Conservation (phyloP, 2,888 invertebrate genomes). For the Colletes collaris region DNA sequence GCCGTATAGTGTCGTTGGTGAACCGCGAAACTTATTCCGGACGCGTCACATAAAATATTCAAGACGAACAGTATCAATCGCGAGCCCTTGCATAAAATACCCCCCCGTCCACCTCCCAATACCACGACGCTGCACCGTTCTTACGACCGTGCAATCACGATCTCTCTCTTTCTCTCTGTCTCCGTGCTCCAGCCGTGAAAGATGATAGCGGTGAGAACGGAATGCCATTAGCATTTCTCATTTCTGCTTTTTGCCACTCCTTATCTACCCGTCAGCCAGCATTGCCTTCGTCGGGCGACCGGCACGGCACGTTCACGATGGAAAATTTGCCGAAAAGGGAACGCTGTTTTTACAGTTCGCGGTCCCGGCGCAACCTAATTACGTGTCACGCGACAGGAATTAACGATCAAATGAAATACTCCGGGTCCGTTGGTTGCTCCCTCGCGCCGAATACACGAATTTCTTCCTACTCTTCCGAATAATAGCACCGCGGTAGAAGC, state of each 20-base stretch:
- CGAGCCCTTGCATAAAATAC: conserved; percentile 66
- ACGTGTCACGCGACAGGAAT: conserved; percentile 39
- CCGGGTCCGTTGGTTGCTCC: neutral
- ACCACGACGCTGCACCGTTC: conserved; percentile 41
- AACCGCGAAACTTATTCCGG: conserved; percentile 54
- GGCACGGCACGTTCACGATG: conserved; percentile 52
- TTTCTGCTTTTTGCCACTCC: conserved; percentile 69
- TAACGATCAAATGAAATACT: conserved; percentile 7
- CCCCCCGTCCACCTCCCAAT: conserved; percentile 41
- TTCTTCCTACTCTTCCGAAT: too few species aligned
- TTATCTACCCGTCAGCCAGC: conserved; percentile 64
- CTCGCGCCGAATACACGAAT: too few species aligned
- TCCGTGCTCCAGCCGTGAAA: conserved; percentile 56
- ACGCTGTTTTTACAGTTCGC: neutral
- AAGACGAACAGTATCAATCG: conserved; percentile 63
- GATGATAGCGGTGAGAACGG: conserved; percentile 72
- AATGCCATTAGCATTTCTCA: conserved; percentile 74
- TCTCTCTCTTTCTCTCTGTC: conserved; percentile 3
- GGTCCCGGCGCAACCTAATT: conserved; percentile 41
- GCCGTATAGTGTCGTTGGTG: conserved; percentile 15
- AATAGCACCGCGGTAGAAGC: too few species aligned
- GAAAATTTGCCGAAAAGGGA: conserved; percentile 57
- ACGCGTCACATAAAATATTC: conserved; percentile 67
- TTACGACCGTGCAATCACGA: conserved; percentile 64
- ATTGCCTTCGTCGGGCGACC: conserved; percentile 39